Base-by-base conservation (phyloP, 2,797 vertebrate genomes). In the Pseudomugil tenellus region DNA sequence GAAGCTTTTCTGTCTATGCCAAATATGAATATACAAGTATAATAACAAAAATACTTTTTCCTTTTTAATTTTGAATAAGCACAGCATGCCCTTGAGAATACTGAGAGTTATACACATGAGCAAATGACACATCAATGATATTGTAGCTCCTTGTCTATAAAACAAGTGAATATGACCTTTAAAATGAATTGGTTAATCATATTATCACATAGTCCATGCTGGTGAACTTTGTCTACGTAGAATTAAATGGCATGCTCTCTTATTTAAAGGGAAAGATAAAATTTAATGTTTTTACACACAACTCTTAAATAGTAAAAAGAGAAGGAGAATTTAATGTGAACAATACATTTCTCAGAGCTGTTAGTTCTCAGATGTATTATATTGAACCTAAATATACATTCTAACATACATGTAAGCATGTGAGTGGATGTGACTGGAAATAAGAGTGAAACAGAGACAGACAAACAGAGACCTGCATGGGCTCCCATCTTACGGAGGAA, bases 391-490 rank as follows among this genome's bases (percentile, higher is more conserved):
- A 64, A 77, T 65, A 34, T 67, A 46, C 46, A 55, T 19, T 63
- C n/a, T 58, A 41, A 59, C 29, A 67, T 34, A 26, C 19, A 41
- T 41, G n/a, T n/a, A n/a, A n/a, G 21, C 16, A 12, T 48, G 13
- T 62, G 53, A 43, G n/a, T 37, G 56, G 16, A 37, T 29, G 34
- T 55, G 12, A 51, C 12, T 13, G 32, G 59, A 57, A 58, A 49
- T 57, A 58, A 71, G 57, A 58, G 48, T 58, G 35, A 63, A 34
- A 63, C 37, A 66, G 56, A 59, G n/a, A 67, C 72, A 81, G 65
- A 89, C 74, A 86, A 80, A 85, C 76, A 81, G n/a, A 55, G 74
- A 79, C 69, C 77, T 59, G 63, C 71, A 73, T 68, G 77, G 74
- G 68, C 74, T 80, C 71, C 74, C 49, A 46, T 84, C 75, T 79